These are phyloP conservation scores for Pomacea maculata DNA, from an alignment of 1,140 invertebrate species.

Conservation along the genomic window DNA sequence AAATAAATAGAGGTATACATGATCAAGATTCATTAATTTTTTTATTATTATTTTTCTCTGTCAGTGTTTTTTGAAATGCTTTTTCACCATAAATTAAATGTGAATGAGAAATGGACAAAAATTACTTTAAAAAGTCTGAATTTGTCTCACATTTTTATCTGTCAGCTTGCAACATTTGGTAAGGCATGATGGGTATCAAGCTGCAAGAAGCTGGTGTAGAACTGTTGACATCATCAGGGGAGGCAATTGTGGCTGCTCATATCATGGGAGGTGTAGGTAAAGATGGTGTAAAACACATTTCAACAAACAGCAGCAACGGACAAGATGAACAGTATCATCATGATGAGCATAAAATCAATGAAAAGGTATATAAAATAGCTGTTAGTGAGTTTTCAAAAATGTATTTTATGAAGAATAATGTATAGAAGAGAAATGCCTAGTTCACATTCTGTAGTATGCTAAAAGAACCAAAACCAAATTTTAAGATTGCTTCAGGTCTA, in stretches of 20 bases:
- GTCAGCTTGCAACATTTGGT: not conserved
- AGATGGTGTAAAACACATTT: not conserved
- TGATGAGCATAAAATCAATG: conserved; percentile 45
- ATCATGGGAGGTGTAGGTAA: not conserved
- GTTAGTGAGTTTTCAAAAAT: not conserved
- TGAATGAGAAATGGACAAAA: no score
- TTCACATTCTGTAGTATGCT: no score
- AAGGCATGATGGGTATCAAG: not conserved
- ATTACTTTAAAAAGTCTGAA: no score
- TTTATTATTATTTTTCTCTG: no score
- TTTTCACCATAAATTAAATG: no score
- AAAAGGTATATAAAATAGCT: conserved; percentile 37
- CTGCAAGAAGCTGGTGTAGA: not conserved
- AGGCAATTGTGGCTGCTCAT: conserved; percentile 1
- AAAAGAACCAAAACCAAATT: not conserved
- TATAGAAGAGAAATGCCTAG: not conserved
- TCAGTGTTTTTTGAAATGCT: no score
- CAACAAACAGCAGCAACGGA: not conserved
- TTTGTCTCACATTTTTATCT: not conserved
- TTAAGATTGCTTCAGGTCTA: not conserved
- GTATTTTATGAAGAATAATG: not conserved
- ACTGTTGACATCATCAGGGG: not conserved
- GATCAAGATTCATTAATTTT: no score
- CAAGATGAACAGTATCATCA: conserved; percentile 45
- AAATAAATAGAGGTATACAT: no score